Evolutionary conservation across 2,888 invertebrate species (phyloP).

Genomic region (Polyommatus iphigenia): DNA sequence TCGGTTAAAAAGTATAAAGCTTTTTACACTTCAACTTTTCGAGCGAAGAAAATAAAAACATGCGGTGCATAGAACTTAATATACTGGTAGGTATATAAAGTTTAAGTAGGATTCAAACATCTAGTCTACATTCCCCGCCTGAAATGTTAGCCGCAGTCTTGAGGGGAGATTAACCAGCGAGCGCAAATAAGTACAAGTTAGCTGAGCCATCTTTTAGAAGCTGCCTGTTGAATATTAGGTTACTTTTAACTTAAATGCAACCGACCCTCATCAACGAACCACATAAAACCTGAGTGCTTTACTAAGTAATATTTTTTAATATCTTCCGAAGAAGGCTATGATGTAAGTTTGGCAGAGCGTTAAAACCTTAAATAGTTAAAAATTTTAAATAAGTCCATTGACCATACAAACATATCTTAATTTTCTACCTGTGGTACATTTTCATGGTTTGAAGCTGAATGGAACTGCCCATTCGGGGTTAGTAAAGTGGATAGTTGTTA

Average conservation of each 20-base stretch:
- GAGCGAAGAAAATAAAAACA: constrained; percentile 12
- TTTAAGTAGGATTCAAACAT: constrained; percentile 21
- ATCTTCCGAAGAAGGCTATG: background rate
- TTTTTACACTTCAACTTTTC: constrained; percentile 26
- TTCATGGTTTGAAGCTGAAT: background rate
- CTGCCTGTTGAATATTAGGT: constrained; percentile 37
- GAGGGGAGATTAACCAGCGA: constrained; percentile 33
- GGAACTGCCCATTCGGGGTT: background rate
- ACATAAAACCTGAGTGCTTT: constrained; percentile 5
- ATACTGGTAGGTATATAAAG: constrained; percentile 4
- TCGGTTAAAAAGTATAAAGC: constrained; percentile 25
- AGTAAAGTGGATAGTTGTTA: background rate
- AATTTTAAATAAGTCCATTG: background rate
- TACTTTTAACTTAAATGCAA: constrained; percentile 31
- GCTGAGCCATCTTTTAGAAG: constrained; percentile 30
- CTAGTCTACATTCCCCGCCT: constrained; percentile 17
- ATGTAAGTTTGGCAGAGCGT: background rate
- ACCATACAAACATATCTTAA: background rate
- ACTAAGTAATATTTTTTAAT: background rate
- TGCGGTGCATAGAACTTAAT: background rate
- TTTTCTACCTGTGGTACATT: background rate
- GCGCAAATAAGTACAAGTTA: constrained; percentile 33
- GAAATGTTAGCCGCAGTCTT: constrained; percentile 30
- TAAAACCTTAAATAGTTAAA: background rate
- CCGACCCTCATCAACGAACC: constrained; percentile 1